Base-by-base conservation (phyloP, 2,113 vertebrate species). In the Phoxinus phoxinus region DNA sequence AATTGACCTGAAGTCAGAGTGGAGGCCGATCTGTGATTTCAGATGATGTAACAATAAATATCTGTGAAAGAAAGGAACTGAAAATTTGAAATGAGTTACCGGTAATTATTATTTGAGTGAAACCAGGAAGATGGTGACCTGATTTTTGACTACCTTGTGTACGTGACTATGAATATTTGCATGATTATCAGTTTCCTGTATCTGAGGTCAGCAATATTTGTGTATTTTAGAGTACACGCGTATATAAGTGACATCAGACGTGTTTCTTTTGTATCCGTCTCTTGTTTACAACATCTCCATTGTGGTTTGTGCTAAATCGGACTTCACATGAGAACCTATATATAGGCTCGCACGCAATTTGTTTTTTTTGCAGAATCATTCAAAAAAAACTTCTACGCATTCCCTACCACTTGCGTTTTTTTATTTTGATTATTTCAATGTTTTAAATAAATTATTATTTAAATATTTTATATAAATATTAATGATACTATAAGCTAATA, bases 131-230 rank as follows among this genome's bases (percentile, higher is more conserved):
- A 71, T 56, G 44, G 32, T 56, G 46, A 35, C 6, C 2, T 51
- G 23, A 44, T 19, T 73, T 19, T 3, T 81, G 67, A 53, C 30
- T 81, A 27, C 51, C 32, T 11, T 53, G 1, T 71, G 25, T 75
- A 35, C 30, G 35, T 78, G 77, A 82, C 27, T 51, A 9, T 73
- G 32, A 51, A 23, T 3, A 87, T 90, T 90, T 87, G 74, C 85
- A 90, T 89, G 79, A 73, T 53, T 80, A 74, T 85, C 81, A 51
- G 61, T 53, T 56, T 44, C 7, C 11, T 78, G 35, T 19, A 85
- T 77, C 35, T 73, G 84, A 63, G 51, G 11, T 51, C 46, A 15
- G 58, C 10, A 21, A 74, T 65, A 74, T 84, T 86, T 85, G 84
- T 83, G 25, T 85, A 56, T 86, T 86, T 84, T 79, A 75, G 25